Conservation (phyloP, 2,888 invertebrate genomes). For the Sympetrum striolatum region DNA sequence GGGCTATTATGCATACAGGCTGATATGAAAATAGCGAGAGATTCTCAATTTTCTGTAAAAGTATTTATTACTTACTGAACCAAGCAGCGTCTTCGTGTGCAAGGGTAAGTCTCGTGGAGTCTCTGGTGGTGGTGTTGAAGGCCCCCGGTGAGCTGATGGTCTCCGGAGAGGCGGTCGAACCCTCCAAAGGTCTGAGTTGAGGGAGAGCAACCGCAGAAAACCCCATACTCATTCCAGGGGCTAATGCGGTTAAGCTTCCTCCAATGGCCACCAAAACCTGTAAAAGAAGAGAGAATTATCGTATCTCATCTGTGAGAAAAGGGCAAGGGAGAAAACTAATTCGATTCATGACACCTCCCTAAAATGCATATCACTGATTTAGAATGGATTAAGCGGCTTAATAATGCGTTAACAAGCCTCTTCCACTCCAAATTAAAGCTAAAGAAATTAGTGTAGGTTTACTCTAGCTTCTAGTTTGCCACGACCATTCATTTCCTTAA, state of each 20-base stretch:
- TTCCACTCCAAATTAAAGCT: too few species aligned
- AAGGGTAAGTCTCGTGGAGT: not conserved
- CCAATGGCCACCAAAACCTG: constrained; percentile 62
- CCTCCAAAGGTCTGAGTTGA: constrained; percentile 52
- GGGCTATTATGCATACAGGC: too few species aligned
- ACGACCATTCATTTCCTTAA: too few species aligned
- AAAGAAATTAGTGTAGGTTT: too few species aligned
- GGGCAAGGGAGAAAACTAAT: too few species aligned
- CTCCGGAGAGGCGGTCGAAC: not conserved
- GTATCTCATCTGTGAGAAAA: too few species aligned
- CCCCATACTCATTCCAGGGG: constrained; percentile 66
- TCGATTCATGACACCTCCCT: too few species aligned
- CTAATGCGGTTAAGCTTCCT: constrained; percentile 62
- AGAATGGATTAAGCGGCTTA: too few species aligned
- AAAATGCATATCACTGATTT: too few species aligned
- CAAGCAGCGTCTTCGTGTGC: not conserved
- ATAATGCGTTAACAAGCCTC: too few species aligned
- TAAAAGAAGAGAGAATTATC: constrained; percentile 48
- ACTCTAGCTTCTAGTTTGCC: too few species aligned
- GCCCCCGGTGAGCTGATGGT: not conserved
- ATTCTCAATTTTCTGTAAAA: not conserved
- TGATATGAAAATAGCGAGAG: too few species aligned
- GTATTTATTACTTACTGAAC: not conserved
- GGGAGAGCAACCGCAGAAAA: constrained; percentile 66
- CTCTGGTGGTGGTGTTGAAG: not conserved